Conservation (phyloP, 2,113 vertebrate species). For the Tringa solitaria region DNA sequence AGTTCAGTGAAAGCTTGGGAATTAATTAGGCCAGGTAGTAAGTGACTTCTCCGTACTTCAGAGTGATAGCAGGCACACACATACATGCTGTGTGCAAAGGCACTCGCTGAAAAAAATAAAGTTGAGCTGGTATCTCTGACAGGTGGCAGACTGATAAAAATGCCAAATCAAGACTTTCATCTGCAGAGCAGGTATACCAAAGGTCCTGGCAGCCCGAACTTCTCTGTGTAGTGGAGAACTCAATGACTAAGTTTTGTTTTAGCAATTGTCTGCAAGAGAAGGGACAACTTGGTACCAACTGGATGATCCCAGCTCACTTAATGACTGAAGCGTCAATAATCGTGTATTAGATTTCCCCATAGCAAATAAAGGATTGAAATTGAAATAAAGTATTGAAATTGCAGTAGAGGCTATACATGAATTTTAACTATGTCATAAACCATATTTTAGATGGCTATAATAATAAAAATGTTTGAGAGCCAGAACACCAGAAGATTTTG, state of each 20-base stretch:
- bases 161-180: neutral
- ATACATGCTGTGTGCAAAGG: neutral
- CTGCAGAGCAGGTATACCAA: neutral
- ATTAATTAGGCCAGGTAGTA: neutral
- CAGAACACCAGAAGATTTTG: neutral
- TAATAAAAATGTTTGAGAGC: neutral
- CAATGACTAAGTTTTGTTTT: neutral
- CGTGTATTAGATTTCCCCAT: neutral
- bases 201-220: neutral
- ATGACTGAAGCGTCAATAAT: neutral
- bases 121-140: neutral
- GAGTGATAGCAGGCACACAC: neutral
- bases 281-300: neutral
- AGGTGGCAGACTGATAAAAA: neutral
- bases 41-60: neutral
- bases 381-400: slow-evolving; percentile 13
- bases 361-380: neutral
- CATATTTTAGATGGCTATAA: neutral
- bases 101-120: neutral
- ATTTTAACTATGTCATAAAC: slow-evolving; percentile 17
- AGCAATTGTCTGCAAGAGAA: neutral
- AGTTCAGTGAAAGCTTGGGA: neutral
- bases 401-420: neutral
- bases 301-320: neutral
- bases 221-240: neutral